Evolutionary conservation across 1,140 invertebrate genomes (phyloP).

Genomic region (Calliopsis andreniformis): DNA sequence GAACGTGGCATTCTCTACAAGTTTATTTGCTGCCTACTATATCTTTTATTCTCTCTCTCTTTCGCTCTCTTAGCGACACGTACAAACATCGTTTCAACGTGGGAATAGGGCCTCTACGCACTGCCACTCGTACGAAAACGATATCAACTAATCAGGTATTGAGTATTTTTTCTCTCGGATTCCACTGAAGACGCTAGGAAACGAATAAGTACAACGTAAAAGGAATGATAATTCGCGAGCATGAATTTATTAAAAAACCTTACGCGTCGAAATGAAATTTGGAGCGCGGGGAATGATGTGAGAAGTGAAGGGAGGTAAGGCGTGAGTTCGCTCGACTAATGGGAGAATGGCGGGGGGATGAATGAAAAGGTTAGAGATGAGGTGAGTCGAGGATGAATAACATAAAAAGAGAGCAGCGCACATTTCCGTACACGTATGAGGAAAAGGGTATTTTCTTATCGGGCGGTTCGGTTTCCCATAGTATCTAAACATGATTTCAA

Average conservation of each 20-base stretch:
- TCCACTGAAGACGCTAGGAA: slow-evolving; percentile 36
- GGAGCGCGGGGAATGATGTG: neutral
- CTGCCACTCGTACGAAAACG: slow-evolving; percentile 53
- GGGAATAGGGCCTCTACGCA: slow-evolving; percentile 56
- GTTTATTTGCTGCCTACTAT: slow-evolving; percentile 45
- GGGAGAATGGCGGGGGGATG: neutral
- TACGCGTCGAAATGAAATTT: neutral
- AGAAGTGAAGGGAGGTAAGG: neutral
- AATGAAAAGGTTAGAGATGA: neutral
- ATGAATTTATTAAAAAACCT: neutral
- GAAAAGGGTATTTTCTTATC: slow-evolving; percentile 58
- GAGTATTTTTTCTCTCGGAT: slow-evolving; percentile 71
- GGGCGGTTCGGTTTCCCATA: slow-evolving; percentile 68
- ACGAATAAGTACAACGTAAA: slow-evolving; percentile 31
- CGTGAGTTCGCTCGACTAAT: neutral
- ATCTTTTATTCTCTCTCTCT: slow-evolving; percentile 21
- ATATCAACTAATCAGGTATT: slow-evolving; percentile 67
- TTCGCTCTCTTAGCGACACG: slow-evolving; percentile 45
- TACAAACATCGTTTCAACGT: slow-evolving; percentile 57
- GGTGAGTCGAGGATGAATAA: slow-evolving; percentile 24
- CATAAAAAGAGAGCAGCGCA: slow-evolving; percentile 64
- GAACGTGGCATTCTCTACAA: slow-evolving; percentile 57
- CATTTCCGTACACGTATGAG: slow-evolving; percentile 56
- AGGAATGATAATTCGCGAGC: neutral
- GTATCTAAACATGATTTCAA: slow-evolving; percentile 76